Evolutionary conservation across 2,888 invertebrate genomes (phyloP).

Genomic region (Andrena flavipes): DNA sequence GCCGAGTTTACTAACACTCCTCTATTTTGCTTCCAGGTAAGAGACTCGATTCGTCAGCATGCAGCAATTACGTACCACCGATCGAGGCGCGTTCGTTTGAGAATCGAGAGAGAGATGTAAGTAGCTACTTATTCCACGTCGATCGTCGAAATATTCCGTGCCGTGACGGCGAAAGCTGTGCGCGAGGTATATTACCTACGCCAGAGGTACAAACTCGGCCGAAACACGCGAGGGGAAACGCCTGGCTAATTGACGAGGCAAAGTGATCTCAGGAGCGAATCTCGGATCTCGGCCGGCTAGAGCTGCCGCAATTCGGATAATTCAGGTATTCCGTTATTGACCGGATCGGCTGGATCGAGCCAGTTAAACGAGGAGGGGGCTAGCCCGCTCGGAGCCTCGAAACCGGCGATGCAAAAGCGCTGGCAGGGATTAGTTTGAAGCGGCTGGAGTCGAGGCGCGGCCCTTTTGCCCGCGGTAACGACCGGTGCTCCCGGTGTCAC

Average conservation of each 20-base stretch:
- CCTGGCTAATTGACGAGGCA: not conserved
- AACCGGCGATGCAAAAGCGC: conserved; percentile 46
- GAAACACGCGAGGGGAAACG: not conserved
- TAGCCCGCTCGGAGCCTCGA: not conserved
- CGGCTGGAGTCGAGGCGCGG: conserved; percentile 24
- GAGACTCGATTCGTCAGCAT: not conserved
- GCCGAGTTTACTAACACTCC: not conserved
- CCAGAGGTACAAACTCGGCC: not conserved
- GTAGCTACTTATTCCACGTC: not conserved
- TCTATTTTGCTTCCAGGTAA: conserved; percentile 64
- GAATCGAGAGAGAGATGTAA: not conserved
- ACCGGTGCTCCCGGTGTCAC: conserved; percentile 62
- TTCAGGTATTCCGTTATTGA: conserved; percentile 1
- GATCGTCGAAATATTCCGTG: not conserved
- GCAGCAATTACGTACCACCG: not conserved
- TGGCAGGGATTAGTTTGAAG: conserved; percentile 31
- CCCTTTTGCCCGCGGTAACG: conserved; percentile 48
- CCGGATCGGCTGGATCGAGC: not conserved
- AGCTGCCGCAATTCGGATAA: not conserved
- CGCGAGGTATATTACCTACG: not conserved
- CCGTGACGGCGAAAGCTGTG: not conserved
- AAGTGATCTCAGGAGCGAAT: not conserved
- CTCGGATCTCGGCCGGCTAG: not conserved
- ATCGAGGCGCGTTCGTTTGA: not conserved
- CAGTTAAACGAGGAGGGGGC: not conserved